Evolutionary conservation across 2,113 vertebrate species (phyloP).

Genomic region (Microcebus ravelobensis): DNA sequence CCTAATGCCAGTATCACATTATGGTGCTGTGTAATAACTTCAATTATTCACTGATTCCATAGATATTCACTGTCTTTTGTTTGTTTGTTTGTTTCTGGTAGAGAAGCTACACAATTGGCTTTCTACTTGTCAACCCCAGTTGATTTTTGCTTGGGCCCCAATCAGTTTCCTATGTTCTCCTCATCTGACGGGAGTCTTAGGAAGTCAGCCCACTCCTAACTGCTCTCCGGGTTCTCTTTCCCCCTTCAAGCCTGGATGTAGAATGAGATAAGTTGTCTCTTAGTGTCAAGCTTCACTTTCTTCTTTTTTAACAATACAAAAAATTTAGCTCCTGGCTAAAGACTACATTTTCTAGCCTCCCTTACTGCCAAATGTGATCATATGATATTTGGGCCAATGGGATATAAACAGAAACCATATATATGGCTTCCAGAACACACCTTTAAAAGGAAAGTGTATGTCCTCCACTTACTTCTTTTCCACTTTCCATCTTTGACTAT

Average conservation of each 20-base stretch:
- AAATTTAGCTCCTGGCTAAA: background rate
- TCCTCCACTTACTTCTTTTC: background rate
- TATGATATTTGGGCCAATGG: background rate
- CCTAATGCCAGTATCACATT: background rate
- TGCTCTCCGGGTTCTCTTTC: background rate
- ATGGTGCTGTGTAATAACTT: background rate
- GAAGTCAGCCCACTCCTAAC: background rate
- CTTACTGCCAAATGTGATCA: background rate
- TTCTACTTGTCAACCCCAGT: background rate
- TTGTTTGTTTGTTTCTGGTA: background rate
- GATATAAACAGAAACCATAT: background rate
- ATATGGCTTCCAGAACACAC: background rate
- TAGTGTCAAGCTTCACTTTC: background rate
- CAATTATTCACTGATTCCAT: background rate
- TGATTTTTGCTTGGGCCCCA: background rate
- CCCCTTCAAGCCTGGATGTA: background rate
- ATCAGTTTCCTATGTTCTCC: background rate
- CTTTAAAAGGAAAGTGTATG: background rate
- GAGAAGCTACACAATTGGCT: background rate
- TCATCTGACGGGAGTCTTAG: background rate
- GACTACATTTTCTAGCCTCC: background rate
- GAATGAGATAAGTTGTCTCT: background rate
- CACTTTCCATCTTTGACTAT: background rate
- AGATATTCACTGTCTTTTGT: background rate
- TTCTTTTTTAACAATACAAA: background rate